A percentile compares a stretch with the other conserved stretches of the same genome.
phyloP scores from a whole-genome alignment of 2,113 vertebrate species.

The Cyphomyrus plagiostoma region DNA sequence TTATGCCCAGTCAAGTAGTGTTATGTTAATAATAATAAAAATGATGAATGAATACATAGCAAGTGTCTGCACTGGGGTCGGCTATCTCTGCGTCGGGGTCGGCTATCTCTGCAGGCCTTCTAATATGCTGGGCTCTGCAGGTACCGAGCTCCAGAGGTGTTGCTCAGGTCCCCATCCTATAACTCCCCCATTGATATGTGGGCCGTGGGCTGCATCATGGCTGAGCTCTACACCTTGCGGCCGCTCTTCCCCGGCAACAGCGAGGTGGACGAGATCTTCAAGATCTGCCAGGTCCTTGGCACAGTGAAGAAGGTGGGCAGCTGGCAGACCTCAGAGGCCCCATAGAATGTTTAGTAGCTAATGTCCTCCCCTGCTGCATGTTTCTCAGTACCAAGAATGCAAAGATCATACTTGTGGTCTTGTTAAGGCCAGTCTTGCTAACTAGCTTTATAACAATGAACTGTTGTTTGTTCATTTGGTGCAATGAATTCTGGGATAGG shows the following conservation, averaged over 20 bases:
- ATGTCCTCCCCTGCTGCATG: background rate
- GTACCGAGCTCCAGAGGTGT: slow-evolving; percentile 96
- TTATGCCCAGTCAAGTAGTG: background rate
- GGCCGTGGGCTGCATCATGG: slow-evolving; percentile 98
- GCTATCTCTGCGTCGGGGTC: background rate
- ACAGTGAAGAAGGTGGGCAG: slow-evolving; percentile 85
- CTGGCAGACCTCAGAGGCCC: background rate
- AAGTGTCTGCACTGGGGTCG: background rate
- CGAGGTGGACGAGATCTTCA: slow-evolving; percentile 97
- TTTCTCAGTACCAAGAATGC: background rate
- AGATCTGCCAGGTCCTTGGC: slow-evolving; percentile 96
- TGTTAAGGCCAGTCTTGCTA: background rate
- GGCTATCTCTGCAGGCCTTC: background rate
- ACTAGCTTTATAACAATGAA: background rate
- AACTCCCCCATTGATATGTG: slow-evolving; percentile 95
- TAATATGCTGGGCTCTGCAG: slow-evolving; percentile 44
- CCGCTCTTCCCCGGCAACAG: slow-evolving; percentile 97
- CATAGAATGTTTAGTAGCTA: background rate
- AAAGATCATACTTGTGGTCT: background rate
- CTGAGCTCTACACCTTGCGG: slow-evolving; percentile 86
- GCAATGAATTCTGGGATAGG: background rate
- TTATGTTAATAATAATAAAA: background rate
- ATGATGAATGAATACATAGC: background rate
- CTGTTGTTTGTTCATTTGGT: background rate
- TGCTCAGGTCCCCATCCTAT: slow-evolving; percentile 81